A percentile compares a stretch with the other conserved stretches of the same genome.
Conservation (phyloP, 2,888 invertebrate species). For the Coronaproctus castanopsis region DNA sequence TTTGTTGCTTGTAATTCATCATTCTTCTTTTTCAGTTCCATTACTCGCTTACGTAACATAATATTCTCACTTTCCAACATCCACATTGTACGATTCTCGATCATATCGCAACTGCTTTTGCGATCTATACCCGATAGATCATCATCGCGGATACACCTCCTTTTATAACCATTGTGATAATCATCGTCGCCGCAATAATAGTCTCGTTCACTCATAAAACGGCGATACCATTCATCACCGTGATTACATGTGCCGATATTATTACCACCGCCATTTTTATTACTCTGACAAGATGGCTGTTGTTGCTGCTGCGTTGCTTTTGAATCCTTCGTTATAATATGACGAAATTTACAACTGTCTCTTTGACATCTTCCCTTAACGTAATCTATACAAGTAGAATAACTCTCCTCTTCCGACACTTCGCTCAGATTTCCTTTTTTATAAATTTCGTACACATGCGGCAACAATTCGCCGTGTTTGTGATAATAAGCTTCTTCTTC, state of each 20-base stretch:
- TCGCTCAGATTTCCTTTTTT: constrained; percentile 20
- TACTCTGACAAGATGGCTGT: not conserved
- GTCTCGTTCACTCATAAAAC: not conserved
- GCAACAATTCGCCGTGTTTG: constrained; percentile 47
- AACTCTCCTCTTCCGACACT: constrained; percentile 38
- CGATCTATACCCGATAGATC: constrained; percentile 27
- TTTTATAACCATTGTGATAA: constrained; percentile 29
- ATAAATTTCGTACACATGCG: constrained; percentile 27
- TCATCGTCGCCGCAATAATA: constrained; percentile 21
- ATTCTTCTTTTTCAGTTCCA: constrained; percentile 47
- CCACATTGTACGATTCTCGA: constrained; percentile 13
- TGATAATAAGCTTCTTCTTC: constrained; percentile 56
- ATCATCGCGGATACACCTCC: constrained; percentile 32
- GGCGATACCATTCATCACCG: not conserved
- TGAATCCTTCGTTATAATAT: constrained; percentile 1
- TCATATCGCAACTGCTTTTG: constrained; percentile 6
- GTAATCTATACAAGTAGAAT: constrained; percentile 40
- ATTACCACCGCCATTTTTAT: not conserved
- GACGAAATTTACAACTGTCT: constrained; percentile 15
- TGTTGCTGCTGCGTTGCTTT: no score
- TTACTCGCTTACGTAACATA: constrained; percentile 42
- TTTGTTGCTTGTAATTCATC: constrained; percentile 50
- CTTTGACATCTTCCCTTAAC: constrained; percentile 25
- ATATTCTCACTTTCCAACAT: constrained; percentile 45
- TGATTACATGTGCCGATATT: not conserved